Percentiles rank a stretch among this genome's conserved stretches.
Conservation (phyloP, 2,888 invertebrate genomes). For the Nasonovia ribisnigri region DNA sequence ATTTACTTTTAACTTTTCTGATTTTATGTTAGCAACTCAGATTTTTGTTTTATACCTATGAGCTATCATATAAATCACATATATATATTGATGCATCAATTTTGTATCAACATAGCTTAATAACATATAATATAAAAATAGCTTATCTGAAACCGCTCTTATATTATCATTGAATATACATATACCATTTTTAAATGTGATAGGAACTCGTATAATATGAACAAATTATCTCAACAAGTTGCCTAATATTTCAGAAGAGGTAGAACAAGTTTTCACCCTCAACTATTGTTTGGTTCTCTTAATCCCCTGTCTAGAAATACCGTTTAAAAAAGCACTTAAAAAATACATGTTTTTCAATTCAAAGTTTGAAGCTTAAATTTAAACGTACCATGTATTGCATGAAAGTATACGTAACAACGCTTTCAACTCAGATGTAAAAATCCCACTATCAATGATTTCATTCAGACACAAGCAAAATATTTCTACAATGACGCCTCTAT, state of each 20-base stretch:
- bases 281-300: not conserved
- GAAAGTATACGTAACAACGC: not conserved
- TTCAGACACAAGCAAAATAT: not conserved
- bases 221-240: not conserved
- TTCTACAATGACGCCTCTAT: not conserved
- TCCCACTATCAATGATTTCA: not conserved
- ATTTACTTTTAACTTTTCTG: not conserved
- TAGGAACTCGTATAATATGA: not conserved
- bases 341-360: not conserved
- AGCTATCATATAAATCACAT: not conserved
- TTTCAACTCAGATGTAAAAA: not conserved
- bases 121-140: too few species aligned
- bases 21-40: not conserved
- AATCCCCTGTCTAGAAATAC: not conserved
- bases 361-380: not conserved
- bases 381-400: not conserved
- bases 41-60: not conserved
- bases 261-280: not conserved
- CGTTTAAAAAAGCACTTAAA: not conserved
- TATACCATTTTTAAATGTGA: not conserved
- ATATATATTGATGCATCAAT: not conserved
- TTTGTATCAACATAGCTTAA: not conserved
- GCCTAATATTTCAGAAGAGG: not conserved
- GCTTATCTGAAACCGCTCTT: not conserved
- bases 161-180: not conserved